These are phyloP conservation scores for Glaucidium brasilianum DNA, from an alignment of 2,113 vertebrate species.

Conservation along the genomic window DNA sequence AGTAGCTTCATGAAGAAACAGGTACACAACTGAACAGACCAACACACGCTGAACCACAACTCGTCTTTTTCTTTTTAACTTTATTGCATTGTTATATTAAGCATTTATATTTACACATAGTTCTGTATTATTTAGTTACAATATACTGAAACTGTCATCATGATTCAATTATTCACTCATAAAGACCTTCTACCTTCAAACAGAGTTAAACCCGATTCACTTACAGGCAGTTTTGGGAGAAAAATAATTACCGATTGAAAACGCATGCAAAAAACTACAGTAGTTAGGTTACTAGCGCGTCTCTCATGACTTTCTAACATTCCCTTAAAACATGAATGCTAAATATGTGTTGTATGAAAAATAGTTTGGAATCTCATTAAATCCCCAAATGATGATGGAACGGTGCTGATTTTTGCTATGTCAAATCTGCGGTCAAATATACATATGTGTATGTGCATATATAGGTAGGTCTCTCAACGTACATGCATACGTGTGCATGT, in stretches of 20 bases:
- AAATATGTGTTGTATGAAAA: not conserved
- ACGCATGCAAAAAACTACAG: not conserved
- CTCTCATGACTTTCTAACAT: not conserved
- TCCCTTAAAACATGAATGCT: not conserved
- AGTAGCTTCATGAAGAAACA: not conserved
- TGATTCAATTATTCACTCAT: not conserved
- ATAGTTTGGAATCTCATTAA: not conserved
- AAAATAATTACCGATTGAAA: not conserved
- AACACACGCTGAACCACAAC: not conserved
- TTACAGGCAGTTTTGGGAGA: not conserved
- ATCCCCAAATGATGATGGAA: not conserved
- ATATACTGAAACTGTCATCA: not conserved
- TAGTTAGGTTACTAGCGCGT: not conserved
- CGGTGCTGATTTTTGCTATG: not conserved
- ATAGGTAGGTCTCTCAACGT: not conserved
- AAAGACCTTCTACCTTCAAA: not conserved
- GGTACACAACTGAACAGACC: not conserved
- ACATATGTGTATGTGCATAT: not conserved
- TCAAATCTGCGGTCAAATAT: slow-evolving; percentile 3
- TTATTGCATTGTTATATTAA: slow-evolving; percentile 34
- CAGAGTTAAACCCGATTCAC: not conserved
- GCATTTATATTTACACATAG: slow-evolving; percentile 51
- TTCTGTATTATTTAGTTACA: slow-evolving; percentile 22
- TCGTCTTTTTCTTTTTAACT: not conserved
- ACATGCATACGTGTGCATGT: accelerated